A percentile compares a stretch with the other conserved stretches of the same genome.
phyloP scores from a whole-genome alignment of 2,113 vertebrate species.

The Barbus barbus region DNA sequence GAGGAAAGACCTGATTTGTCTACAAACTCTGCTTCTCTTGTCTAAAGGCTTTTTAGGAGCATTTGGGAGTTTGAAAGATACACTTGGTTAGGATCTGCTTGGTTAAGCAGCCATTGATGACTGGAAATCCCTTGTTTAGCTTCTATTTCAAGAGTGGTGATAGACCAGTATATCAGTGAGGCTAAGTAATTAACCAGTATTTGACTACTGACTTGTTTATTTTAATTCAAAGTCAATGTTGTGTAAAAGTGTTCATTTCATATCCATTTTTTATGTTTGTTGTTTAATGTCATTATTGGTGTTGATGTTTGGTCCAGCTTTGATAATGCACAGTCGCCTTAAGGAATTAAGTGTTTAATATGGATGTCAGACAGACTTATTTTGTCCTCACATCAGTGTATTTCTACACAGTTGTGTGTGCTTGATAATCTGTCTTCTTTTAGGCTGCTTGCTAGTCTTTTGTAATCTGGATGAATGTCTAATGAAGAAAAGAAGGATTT shows the following conservation, averaged over 20 bases:
- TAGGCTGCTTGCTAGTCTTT: not conserved
- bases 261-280: not conserved
- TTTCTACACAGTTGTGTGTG: not conserved
- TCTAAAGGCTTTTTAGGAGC: slow-evolving; percentile 52
- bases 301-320: slow-evolving; percentile 16
- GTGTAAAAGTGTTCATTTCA: not conserved
- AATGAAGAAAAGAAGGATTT: slow-evolving; percentile 20
- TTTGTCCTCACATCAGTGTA: not conserved
- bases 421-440: slow-evolving; percentile 8
- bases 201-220: not conserved
- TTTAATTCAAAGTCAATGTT: not conserved
- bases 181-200: not conserved
- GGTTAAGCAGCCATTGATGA: not conserved
- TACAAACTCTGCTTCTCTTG: slow-evolving; percentile 55
- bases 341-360: slow-evolving; percentile 30
- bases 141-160: not conserved
- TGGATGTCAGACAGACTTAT: not conserved
- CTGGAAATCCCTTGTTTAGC: not conserved
- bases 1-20: slow-evolving; percentile 67
- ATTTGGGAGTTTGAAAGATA: slow-evolving; percentile 28
- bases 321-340: slow-evolving; percentile 1
- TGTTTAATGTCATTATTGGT: not conserved
- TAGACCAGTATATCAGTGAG: not conserved
- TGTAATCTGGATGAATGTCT: slow-evolving; percentile 24
- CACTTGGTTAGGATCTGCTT: not conserved